Percentiles rank a stretch among this genome's conserved stretches.
phyloP scores from a whole-genome alignment of 2,888 invertebrate species.

The Trissonchulus sp. region DNA sequence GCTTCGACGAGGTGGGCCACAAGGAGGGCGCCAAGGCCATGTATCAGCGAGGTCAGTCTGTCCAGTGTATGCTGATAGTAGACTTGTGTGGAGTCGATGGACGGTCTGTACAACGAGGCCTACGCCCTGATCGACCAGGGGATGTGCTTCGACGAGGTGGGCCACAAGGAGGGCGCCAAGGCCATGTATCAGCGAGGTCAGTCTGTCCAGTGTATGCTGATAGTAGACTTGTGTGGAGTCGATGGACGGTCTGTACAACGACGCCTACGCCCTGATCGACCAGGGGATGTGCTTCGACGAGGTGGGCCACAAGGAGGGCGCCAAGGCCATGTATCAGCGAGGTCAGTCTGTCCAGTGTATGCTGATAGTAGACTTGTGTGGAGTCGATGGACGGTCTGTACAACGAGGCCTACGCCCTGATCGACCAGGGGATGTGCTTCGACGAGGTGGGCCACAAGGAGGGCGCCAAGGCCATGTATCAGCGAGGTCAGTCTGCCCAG shows the following conservation, averaged over 20 bases:
- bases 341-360: slow-evolving; percentile 56
- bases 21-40: slow-evolving; percentile 44
- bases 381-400: slow-evolving; percentile 51
- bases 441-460: slow-evolving; percentile 44
- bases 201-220: too few relatives aligned
- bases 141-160: slow-evolving; percentile 45
- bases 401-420: slow-evolving; percentile 46
- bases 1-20: slow-evolving; percentile 44
- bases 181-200: slow-evolving; percentile 61
- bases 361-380: neutral
- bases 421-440: slow-evolving; percentile 46
- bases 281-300: slow-evolving; percentile 47
- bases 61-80: too few relatives aligned
- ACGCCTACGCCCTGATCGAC: slow-evolving; percentile 47
- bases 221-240: too few relatives aligned
- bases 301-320: slow-evolving; percentile 41
- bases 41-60: slow-evolving; percentile 64
- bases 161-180: slow-evolving; percentile 41
- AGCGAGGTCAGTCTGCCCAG: slow-evolving; percentile 59
- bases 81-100: too few relatives aligned
- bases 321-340: slow-evolving; percentile 58
- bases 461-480: slow-evolving; percentile 57
- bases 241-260: slow-evolving; percentile 42
- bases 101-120: slow-evolving; percentile 43
- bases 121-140: slow-evolving; percentile 48